Evolutionary conservation across 1,140 invertebrate species (phyloP).

Genomic region (Paramacrobiotus metropolitanus): DNA sequence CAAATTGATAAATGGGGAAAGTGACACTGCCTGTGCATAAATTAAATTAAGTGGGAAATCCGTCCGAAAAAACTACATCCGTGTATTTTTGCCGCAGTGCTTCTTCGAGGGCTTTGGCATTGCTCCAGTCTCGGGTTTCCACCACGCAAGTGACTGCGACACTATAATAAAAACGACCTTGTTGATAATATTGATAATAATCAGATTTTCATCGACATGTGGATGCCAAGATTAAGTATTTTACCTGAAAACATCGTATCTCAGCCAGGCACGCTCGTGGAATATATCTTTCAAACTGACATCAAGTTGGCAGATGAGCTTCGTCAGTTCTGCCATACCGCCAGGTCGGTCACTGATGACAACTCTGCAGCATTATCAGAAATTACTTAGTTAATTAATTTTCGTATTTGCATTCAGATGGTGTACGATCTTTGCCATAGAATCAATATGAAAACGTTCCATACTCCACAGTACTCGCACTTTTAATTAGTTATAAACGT

Average conservation of each 20-base stretch:
- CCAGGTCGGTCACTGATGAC: constrained; percentile 46
- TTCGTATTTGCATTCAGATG: too few relatives aligned
- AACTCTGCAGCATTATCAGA: too few relatives aligned
- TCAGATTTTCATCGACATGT: background rate
- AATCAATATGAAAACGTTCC: too few relatives aligned
- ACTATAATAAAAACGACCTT: constrained; percentile 23
- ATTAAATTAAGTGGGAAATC: too few relatives aligned
- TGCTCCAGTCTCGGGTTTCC: constrained; percentile 54
- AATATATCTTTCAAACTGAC: constrained; percentile 81
- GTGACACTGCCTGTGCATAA: too few relatives aligned
- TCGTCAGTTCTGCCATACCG: constrained; percentile 61
- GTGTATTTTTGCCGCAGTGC: constrained; percentile 34
- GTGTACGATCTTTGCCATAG: too few relatives aligned
- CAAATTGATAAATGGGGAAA: too few relatives aligned
- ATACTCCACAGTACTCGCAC: too few relatives aligned
- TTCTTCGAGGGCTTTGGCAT: constrained; percentile 38
- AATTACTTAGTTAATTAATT: too few relatives aligned
- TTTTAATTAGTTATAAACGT: too few relatives aligned
- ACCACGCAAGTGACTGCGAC: constrained; percentile 44
- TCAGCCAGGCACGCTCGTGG: constrained; percentile 75
- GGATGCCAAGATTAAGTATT: too few relatives aligned
- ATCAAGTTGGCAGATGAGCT: constrained; percentile 42
- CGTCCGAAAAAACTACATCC: too few relatives aligned
- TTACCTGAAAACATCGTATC: constrained; percentile 50
- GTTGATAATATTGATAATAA: background rate